These are phyloP conservation scores for Onthophagus sagittarius DNA, from an alignment of 2,888 invertebrate species.

Conservation along the genomic window DNA sequence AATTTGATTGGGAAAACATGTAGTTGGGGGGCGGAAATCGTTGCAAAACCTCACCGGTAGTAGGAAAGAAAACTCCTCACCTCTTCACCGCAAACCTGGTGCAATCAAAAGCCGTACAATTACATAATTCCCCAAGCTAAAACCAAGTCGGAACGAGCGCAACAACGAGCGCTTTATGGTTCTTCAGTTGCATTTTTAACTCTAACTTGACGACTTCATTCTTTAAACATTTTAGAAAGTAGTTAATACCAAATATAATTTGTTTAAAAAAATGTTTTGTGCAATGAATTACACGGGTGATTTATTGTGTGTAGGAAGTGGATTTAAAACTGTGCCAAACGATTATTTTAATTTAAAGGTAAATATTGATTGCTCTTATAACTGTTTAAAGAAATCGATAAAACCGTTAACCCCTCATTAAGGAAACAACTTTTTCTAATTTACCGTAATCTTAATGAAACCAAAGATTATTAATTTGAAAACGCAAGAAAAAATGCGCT, in stretches of 20 bases:
- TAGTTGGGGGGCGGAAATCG: neutral
- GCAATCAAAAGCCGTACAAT: constrained; percentile 8
- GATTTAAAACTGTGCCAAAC: neutral
- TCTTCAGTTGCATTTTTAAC: neutral
- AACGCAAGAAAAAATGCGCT: neutral
- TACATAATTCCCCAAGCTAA: constrained; percentile 5
- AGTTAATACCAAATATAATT: neutral
- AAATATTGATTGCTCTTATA: neutral
- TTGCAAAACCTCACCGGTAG: neutral
- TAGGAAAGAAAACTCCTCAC: constrained; percentile 1
- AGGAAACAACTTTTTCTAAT: neutral
- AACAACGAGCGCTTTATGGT: neutral
- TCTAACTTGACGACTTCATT: neutral
- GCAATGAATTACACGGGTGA: neutral
- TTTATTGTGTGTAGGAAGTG: neutral
- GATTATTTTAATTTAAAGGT: neutral
- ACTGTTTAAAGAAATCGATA: neutral
- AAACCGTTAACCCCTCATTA: neutral
- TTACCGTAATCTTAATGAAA: neutral
- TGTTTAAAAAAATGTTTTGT: neutral
- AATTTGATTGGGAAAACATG: neutral
- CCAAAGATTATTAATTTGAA: neutral
- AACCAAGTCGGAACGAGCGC: neutral
- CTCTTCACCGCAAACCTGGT: neutral
- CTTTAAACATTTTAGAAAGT: neutral